Evolutionary conservation across 2,113 vertebrate species (phyloP), one percentile per base, ranked within the genome.

Genomic region (Ornithorhynchus anatinus): DNA sequence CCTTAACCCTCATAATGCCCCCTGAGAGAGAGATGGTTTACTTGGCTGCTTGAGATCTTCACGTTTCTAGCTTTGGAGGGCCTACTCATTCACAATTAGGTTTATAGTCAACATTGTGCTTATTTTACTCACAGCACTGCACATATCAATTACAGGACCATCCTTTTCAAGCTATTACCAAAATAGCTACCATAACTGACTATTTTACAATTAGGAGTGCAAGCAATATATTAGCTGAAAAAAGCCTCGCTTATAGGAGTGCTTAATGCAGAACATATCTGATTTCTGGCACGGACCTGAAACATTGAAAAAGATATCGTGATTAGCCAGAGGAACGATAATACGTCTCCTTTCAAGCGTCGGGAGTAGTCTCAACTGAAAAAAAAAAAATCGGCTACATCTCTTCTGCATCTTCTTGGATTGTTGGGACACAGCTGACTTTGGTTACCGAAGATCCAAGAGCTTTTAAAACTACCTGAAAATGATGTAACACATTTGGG

Each of bases 361-460:
- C 33, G 77, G 65, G 77, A 61, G 61, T 19, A 74, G 63, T 78
- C 75, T 58, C 57, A 88, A 89, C 27, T 54, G 39, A 74, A 54
- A 57, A 77, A 81, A 71, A n/a, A n/a, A n/a, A n/a, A n/a, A n/a
- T n/a, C n/a, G n/a, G n/a, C n/a, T n/a, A 79, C 16, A 58, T 68
- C 80, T 61, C 61, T 64, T 47, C 68, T 44, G 56, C 38, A 23
- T 61, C 33, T 69, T 86, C 79, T 89, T 62, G 86, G 35, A 20
- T 29, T 57, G 59, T 25, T 68, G 88, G 59, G 44, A 23, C 70
- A 79, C 71, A 75, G 38, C 80, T 80, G 78, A 78, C 37, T 75
- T 79, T 42, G 42, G 80, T 47, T 77, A 88, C 84, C 71, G 87
- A 80, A 86, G 84, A 82, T 77, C 69, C 85, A 80, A 84, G 64